Evolutionary conservation across 1,140 invertebrate species (phyloP).

Genomic region (Lerema accius): DNA sequence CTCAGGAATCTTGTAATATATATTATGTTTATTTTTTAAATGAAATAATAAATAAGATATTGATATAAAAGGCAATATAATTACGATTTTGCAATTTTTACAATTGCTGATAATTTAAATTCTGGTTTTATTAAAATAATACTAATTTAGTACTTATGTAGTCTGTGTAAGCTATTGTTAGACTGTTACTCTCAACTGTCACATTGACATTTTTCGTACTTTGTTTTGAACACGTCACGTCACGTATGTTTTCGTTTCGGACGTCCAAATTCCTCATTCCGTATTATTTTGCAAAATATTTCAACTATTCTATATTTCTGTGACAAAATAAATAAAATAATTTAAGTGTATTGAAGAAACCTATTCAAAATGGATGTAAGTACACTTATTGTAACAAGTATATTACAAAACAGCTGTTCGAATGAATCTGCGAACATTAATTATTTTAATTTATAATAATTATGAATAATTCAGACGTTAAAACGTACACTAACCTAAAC

Average conservation of each 20-base stretch:
- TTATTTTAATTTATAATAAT: neutral
- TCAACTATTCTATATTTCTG: neutral
- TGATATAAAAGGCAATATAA: no score
- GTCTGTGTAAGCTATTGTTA: no score
- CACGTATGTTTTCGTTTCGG: no score
- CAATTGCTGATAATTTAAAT: no score
- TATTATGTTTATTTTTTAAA: no score
- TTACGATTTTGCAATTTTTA: no score
- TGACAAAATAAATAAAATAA: neutral
- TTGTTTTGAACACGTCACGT: neutral
- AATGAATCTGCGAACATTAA: neutral
- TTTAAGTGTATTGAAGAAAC: neutral
- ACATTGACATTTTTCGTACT: neutral
- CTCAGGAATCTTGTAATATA: neutral
- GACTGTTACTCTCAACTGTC: no score
- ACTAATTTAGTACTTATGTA: no score
- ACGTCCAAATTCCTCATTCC: neutral
- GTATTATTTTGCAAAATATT: no score
- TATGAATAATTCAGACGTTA: neutral
- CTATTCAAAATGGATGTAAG: constrained; percentile 25
- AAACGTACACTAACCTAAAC: neutral
- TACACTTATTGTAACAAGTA: neutral
- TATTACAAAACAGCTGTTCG: constrained; percentile 8
- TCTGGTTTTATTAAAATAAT: no score
- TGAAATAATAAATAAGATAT: no score